phyloP scores from a whole-genome alignment of 2,888 invertebrate genomes.

The Tetragonula carbonaria region DNA sequence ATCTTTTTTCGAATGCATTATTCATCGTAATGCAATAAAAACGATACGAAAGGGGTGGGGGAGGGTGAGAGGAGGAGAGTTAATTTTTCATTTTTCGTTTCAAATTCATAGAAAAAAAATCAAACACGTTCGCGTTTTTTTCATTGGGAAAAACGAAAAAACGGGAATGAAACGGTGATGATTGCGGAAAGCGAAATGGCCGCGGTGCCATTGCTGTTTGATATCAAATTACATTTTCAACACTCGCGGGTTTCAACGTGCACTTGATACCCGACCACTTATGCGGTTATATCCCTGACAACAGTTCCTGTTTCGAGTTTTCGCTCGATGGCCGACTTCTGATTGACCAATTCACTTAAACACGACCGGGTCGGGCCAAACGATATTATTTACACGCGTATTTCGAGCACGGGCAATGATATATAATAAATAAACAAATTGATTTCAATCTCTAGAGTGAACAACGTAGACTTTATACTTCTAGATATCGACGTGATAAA shows the following conservation, averaged over 20 bases:
- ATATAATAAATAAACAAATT: too few relatives aligned
- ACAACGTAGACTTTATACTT: too few relatives aligned
- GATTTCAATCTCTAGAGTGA: too few relatives aligned
- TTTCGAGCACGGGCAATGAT: too few relatives aligned
- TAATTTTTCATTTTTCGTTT: neutral
- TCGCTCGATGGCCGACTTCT: slow-evolving; percentile 32
- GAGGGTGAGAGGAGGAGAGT: too few relatives aligned
- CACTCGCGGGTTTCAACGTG: neutral
- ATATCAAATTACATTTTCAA: slow-evolving; percentile 52
- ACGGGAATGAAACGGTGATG: neutral
- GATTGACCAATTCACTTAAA: slow-evolving; percentile 21
- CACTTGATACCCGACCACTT: slow-evolving; percentile 43
- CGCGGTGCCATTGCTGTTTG: slow-evolving; percentile 26
- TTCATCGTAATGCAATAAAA: neutral
- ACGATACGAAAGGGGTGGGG: neutral
- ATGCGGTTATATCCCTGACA: slow-evolving; percentile 40
- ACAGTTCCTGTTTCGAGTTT: slow-evolving; percentile 24
- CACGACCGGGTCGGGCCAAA: neutral
- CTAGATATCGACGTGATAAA: too few relatives aligned
- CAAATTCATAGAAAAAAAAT: neutral
- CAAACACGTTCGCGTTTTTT: too few relatives aligned
- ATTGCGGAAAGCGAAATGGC: neutral
- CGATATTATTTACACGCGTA: too few relatives aligned
- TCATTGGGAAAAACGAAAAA: neutral
- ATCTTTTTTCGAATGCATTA: neutral